Base-by-base conservation (phyloP, 1,140 invertebrate species). In the Idris sp. region DNA sequence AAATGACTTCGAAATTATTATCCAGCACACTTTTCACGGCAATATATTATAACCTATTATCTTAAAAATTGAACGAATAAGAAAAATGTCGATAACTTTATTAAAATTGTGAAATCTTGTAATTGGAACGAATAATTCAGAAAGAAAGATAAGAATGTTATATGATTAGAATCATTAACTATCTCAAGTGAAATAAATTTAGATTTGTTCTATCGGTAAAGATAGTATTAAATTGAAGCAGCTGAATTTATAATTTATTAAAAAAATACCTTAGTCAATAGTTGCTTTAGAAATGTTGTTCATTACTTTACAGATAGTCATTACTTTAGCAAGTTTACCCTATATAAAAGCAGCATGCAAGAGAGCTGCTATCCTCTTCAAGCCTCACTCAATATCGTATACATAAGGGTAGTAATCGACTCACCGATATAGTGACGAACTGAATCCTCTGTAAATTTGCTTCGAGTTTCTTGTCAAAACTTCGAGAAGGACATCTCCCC, bases 301-400 rank as follows among this genome's bases (percentile, higher is more conserved):
- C 16, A 43, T 41, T 33, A 41, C 35, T 40, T 62, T 51, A 49
- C 9, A 49, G 58, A 49, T 41, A 26, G 58, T 49, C 44, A 62
- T 62, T 62, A 62, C 58, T 62, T 62, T 31, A 41, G 46, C 43
- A 61, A 61, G 56, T 61, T 61, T 30, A 40, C 35, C 30, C 19
- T n/a, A n/a, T 64, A 11, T 64, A 64, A 64, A 51, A 64, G 35
- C 43, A 53, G 26, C 33, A 54, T 36, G 36, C 40, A 44, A 64
- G 28, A 33, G 38, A 35, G 16, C 33, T 44, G 16, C 31, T 30
- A 18, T 16, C n/a, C 30, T 43, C 10, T 26, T 49, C 26, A 33
- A 49, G 43, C 36, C 54, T 59, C n/a, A 59, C 53, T 69, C 65
- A 59, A 43, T 69, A 69, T 69, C 53, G 31, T 18, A 36, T 56